Conservation (phyloP, 2,888 invertebrate species). For the Drosophila macrospina region DNA sequence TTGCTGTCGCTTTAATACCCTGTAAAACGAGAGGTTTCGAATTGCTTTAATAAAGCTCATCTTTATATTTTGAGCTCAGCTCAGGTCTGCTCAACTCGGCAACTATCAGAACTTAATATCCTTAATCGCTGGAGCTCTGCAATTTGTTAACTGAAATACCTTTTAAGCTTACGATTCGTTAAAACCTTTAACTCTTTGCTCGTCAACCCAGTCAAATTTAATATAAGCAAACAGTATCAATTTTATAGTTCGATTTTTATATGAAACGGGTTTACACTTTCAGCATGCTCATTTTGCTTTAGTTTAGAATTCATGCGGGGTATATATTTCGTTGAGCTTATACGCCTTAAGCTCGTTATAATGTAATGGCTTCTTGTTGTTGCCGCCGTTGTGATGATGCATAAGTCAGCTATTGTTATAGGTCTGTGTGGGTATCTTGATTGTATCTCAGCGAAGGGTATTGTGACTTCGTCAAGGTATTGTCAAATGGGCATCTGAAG, state of each 20-base stretch:
- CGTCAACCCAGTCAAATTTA: background rate
- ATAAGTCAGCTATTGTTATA: slow-evolving; percentile 40
- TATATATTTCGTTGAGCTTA: slow-evolving; percentile 5
- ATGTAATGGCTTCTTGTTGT: slow-evolving; percentile 18
- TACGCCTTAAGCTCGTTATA: background rate
- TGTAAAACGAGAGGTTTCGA: background rate
- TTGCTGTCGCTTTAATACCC: slow-evolving; percentile 31
- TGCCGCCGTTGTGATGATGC: slow-evolving; percentile 30
- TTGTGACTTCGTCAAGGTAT: slow-evolving; percentile 23
- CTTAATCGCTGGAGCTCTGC: background rate
- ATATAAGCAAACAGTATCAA: background rate
- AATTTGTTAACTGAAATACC: too few species aligned
- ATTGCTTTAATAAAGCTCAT: background rate
- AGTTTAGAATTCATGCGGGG: slow-evolving; percentile 9
- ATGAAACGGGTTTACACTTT: background rate
- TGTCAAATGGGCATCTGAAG: background rate
- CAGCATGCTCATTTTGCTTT: background rate
- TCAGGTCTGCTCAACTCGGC: background rate
- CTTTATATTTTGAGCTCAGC: background rate
- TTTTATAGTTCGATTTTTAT: background rate
- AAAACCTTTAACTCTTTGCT: background rate
- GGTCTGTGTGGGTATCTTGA: slow-evolving; percentile 26
- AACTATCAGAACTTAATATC: background rate
- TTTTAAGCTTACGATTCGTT: background rate
- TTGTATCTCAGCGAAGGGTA: slow-evolving; percentile 27